These are phyloP conservation scores for Zeus faber DNA, from an alignment of 2,113 vertebrate species.

Conservation along the genomic window DNA sequence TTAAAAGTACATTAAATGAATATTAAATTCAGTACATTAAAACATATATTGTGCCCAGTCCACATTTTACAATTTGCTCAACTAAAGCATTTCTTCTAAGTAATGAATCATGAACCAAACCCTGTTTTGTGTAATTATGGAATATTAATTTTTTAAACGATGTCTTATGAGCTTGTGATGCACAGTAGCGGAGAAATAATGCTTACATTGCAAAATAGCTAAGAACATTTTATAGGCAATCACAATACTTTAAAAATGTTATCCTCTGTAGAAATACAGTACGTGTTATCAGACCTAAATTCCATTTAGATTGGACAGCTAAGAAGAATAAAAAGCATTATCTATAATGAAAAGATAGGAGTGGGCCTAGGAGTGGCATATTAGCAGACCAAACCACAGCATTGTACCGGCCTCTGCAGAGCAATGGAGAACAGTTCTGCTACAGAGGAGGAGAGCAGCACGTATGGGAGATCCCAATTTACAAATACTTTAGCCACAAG, in stretches of 20 bases:
- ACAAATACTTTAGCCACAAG: too few species aligned
- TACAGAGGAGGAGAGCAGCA: constrained; percentile 34
- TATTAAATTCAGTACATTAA: too few species aligned
- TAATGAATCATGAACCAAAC: too few species aligned
- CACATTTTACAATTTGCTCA: too few species aligned
- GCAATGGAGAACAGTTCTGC: constrained; percentile 37
- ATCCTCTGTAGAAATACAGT: constrained; percentile 25
- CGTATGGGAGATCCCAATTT: too few species aligned
- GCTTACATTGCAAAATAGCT: constrained; percentile 53
- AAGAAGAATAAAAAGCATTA: constrained; percentile 21
- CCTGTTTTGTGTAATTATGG: too few species aligned
- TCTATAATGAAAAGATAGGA: constrained; percentile 41
- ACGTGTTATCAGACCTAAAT: constrained; percentile 29
- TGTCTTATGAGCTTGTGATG: too few species aligned
- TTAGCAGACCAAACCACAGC: constrained; percentile 57
- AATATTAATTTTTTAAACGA: too few species aligned
- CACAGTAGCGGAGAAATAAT: constrained; percentile 23
- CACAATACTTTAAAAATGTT: constrained; percentile 21
- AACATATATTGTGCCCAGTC: too few species aligned
- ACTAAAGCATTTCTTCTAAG: too few species aligned
- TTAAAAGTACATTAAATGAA: too few species aligned
- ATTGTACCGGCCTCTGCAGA: constrained; percentile 65
- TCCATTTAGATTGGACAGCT: constrained; percentile 28
- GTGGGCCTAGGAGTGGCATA: constrained; percentile 29
- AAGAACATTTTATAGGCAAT: constrained; percentile 47